phyloP scores from a whole-genome alignment of 1,140 invertebrate genomes.

The Archivesica marissinica region DNA sequence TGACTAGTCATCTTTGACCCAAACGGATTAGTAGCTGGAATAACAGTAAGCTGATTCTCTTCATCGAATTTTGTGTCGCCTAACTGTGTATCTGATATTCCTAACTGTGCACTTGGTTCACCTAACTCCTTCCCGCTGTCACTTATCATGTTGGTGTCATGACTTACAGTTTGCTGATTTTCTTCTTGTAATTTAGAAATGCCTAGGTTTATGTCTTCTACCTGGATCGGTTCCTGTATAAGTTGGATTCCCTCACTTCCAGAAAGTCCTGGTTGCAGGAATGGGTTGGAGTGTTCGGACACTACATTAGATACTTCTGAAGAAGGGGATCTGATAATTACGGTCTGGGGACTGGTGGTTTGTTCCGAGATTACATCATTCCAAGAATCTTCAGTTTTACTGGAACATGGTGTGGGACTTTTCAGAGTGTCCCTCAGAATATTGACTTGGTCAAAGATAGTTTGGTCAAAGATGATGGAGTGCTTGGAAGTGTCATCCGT shows the following conservation, averaged over 20 bases:
- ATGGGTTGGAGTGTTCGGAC: no score
- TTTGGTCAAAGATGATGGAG: slow-evolving; percentile 37
- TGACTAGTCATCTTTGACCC: neutral
- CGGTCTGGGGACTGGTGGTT: neutral
- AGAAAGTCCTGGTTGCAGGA: no score
- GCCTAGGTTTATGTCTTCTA: neutral
- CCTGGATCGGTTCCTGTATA: neutral
- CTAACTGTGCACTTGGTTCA: neutral
- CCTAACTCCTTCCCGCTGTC: neutral
- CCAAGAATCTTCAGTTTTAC: neutral
- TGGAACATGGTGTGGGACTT: slow-evolving; percentile 36
- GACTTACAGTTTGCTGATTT: neutral
- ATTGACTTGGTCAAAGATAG: slow-evolving; percentile 50
- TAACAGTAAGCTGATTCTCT: slow-evolving; percentile 43
- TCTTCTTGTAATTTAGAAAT: neutral
- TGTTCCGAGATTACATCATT: neutral
- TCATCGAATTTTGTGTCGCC: slow-evolving; percentile 5
- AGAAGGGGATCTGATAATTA: neutral
- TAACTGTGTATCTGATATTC: neutral
- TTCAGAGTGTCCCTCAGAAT: slow-evolving; percentile 29
- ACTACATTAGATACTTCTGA: neutral
- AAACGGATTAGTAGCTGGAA: slow-evolving; percentile 41
- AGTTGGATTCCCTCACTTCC: neutral
- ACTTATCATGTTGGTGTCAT: neutral
- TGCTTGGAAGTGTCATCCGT: neutral